Evolutionary conservation across 2,888 invertebrate genomes (phyloP), one percentile per base, ranked within the genome.

Genomic region (Imbricaverruca yamaguchii): DNA sequence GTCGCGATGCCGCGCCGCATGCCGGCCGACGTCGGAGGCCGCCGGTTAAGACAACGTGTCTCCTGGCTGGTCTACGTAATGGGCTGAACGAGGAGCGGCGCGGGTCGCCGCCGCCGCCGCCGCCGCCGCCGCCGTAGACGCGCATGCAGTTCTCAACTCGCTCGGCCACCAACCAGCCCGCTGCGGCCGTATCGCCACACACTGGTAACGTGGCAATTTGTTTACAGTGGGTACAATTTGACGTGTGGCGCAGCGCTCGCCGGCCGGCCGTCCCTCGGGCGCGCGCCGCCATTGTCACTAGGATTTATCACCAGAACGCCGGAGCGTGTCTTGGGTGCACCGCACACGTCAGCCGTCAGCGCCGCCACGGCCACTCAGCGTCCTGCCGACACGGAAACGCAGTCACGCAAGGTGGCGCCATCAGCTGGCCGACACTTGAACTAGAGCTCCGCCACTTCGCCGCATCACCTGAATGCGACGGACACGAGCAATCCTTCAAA

Each of bases 291-390:
- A 53, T 69, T 59, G 59, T 59, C 59, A 53, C 74, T 74, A 74
- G 74, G 74, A 74, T 74, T 74, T 74, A 74, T 74, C 74, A 74
- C 74, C 74, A 74, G 74, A 74, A 53, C 74, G 74, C 74, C 53
- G 53, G 74, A 53, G 74, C 74, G 15, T 74, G 74, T 74, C 74
- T 74, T 74, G 74, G 74, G 18, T 74, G 69, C 53, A 15, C 53
- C 8, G 21, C 23, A 15, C 12, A 59, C 59, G 59, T 7, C 59
- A 15, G 39, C 39, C 39, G 39, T 13, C 67, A 13, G 25, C 25
- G 67, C 13, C 25, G 67, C 67, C 6, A 25, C 25, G 7, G 25
- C 67, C 67, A 25, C 74, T 74, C 74, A 74, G 53, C 74, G 74
- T 7, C 74, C 74, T 74, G 74, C 74, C 53, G 53, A 18, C 18